Conservation (phyloP, 2,797 vertebrate species). For the Neopelma chrysocephalum region DNA sequence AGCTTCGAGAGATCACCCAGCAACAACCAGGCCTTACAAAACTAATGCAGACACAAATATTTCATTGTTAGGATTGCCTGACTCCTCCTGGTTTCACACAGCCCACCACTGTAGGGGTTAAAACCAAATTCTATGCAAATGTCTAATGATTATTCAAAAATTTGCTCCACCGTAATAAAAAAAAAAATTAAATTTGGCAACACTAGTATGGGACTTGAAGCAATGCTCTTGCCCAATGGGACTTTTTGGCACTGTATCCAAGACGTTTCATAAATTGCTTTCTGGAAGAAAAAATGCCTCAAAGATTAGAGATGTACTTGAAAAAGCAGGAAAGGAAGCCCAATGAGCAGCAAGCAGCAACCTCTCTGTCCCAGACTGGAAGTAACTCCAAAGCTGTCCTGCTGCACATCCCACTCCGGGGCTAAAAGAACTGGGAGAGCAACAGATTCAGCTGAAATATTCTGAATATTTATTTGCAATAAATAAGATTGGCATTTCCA, state of each 20-base stretch:
- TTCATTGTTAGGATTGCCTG: background rate
- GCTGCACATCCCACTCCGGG: background rate
- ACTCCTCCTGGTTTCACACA: background rate
- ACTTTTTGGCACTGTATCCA: background rate
- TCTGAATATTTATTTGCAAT: background rate
- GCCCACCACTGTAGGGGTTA: background rate
- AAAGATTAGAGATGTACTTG: background rate
- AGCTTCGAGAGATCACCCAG: background rate
- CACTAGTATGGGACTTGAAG: background rate
- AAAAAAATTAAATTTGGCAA: background rate
- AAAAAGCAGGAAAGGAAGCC: background rate
- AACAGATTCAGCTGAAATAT: background rate
- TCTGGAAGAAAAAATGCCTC: slow-evolving; percentile 17
- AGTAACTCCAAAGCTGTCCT: background rate
- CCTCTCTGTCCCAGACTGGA: background rate
- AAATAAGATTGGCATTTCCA: background rate
- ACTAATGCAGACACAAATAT: background rate
- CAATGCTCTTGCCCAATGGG: slow-evolving; percentile 37
- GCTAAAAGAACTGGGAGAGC: background rate
- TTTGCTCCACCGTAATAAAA: background rate
- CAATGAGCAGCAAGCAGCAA: background rate
- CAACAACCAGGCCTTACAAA: background rate
- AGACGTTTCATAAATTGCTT: background rate
- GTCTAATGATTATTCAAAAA: background rate
- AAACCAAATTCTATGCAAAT: background rate